phyloP scores from a whole-genome alignment of 37 sponge, comb jelly and placozoan species.

The Axinella damicornis region DNA sequence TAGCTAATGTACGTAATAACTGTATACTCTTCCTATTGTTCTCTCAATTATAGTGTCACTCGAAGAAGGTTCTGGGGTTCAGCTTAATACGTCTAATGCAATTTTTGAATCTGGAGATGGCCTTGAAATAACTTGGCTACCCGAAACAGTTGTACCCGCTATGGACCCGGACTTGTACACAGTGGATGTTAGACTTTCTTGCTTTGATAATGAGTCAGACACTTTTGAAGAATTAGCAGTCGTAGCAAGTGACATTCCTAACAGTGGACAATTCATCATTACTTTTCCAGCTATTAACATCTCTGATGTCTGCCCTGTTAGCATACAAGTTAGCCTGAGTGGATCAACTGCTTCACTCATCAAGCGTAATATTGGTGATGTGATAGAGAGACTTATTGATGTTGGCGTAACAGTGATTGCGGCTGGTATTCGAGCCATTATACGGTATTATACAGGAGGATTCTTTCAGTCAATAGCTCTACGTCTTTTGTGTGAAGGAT shows the following conservation, averaged over 20 bases:
- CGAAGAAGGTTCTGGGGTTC: constrained; percentile 43
- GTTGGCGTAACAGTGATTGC: not conserved
- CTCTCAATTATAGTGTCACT: constrained; percentile 35
- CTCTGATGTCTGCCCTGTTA: constrained; percentile 1
- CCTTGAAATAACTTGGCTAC: constrained; percentile 16
- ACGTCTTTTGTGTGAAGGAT: constrained; percentile 2
- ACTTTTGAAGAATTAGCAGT: not conserved
- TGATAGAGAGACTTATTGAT: too few relatives aligned
- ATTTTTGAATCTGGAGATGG: not conserved
- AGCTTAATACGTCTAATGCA: not conserved
- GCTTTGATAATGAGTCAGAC: not conserved
- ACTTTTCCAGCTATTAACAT: not conserved
- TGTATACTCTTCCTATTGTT: too few relatives aligned
- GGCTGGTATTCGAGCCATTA: not conserved
- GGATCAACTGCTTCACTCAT: not conserved
- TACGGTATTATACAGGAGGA: not conserved
- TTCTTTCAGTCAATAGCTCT: too few relatives aligned
- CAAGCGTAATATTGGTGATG: not conserved
- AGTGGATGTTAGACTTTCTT: constrained; percentile 35
- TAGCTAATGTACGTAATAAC: too few relatives aligned
- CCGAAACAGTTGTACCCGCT: not conserved
- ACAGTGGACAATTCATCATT: not conserved
- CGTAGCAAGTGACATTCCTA: not conserved
- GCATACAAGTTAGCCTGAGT: constrained; percentile 1
- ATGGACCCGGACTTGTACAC: not conserved